Percentiles rank a stretch among this genome's conserved stretches.
phyloP scores from a whole-genome alignment of 2,113 vertebrate species.

The Rhabdornis inornatus region DNA sequence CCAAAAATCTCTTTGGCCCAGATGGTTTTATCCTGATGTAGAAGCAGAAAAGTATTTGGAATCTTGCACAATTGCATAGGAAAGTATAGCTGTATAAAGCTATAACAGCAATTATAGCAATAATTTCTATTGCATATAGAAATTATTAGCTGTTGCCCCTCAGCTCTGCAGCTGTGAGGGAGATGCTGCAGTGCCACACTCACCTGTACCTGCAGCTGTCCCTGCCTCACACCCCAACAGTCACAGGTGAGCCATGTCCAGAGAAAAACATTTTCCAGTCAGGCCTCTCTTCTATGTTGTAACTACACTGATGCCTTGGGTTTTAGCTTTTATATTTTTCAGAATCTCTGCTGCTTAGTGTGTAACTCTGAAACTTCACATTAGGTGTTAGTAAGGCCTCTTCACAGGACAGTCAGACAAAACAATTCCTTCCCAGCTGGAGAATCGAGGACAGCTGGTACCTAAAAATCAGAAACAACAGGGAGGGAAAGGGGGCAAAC shows the following conservation, averaged over 20 bases:
- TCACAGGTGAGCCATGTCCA: background rate
- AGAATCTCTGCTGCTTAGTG: no score
- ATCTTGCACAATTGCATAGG: rapidly evolving
- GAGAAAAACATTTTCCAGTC: background rate
- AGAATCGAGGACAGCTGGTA: no score
- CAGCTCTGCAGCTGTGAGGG: background rate
- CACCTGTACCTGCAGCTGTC: background rate
- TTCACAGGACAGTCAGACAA: no score
- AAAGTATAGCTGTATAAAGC: background rate
- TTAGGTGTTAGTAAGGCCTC: no score
- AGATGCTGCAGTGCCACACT: rapidly evolving
- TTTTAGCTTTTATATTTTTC: no score
- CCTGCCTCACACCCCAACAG: background rate
- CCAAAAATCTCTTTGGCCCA: background rate
- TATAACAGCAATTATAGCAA: no score
- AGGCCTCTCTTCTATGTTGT: background rate
- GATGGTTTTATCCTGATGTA: background rate
- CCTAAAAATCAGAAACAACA: no score
- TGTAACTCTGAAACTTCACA: no score
- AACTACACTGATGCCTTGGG: no score
- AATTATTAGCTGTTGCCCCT: background rate
- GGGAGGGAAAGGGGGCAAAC: no score
- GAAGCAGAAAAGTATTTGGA: background rate
- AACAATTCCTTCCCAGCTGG: no score
- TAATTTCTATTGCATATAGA: no score